Evolutionary conservation across 2,888 invertebrate species (phyloP), one percentile per base, ranked within the genome.

Genomic region (Tenthredo mesomela): DNA sequence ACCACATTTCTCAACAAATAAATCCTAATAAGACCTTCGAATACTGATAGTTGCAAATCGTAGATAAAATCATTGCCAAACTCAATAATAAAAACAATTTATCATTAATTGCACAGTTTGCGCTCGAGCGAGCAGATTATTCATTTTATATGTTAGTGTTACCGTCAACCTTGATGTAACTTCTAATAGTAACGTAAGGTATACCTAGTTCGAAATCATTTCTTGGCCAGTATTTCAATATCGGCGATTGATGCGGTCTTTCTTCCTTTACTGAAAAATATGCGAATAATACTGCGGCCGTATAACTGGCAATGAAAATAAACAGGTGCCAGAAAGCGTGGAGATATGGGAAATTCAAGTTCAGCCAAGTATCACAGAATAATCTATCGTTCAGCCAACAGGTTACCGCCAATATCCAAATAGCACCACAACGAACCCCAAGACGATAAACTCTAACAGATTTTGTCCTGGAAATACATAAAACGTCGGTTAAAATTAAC

Each of bases 301-400:
- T 96, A 89, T 97, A 97, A 50, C 96, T 95, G 0, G 97, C 96
- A 80, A 97, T 96, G 90, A 97, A 97, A 88, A 97, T 97, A 83
- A 97, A 95, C 18, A 97, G 94, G 92, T 97, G 97, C 97, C 97
- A 97, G 25, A 97, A 94, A 15, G 96, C 97, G 92, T 97, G 97
- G 90, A 97, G 94, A 93, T 97, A 97, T 0, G 97, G 97, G 89
- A 97, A 97, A 93, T 96, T 95, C 15, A 97, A 95, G 18, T 95
- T 95, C 1, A 96, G 95, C 97, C 97, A 97, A 25, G 96, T 95
- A 89, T 97, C 96, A 92, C 97, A 97, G 92, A 97, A 96, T 90
- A 97, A 93, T 9, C 97, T 94, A 93, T 97, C 97, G 90, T 96
- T 95, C 61, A 97, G 93, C 97, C 97, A 97, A 91, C 96, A 96